A percentile compares a stretch with the other conserved stretches of the same genome.
Conservation (phyloP, 2,113 vertebrate genomes). For the Choloepus hoffmanni region DNA sequence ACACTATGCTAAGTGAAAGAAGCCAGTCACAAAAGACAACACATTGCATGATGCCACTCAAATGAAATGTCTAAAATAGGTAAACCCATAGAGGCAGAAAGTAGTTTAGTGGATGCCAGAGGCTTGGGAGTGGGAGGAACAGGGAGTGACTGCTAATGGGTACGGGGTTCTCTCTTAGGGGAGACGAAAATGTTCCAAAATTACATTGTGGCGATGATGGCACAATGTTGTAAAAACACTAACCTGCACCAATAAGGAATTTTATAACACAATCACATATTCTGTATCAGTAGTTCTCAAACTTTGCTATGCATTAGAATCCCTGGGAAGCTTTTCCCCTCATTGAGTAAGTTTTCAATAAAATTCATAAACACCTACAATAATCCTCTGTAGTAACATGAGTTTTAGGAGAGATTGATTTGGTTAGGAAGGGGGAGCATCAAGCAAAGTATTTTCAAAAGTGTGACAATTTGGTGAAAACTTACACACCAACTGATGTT, state of each 20-base stretch:
- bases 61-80: neutral
- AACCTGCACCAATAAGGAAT: neutral
- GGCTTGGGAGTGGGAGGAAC: neutral
- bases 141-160: neutral
- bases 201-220: neutral
- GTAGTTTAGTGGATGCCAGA: neutral
- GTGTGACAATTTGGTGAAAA: neutral
- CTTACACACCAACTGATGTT: neutral
- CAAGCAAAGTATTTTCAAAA: conserved; percentile 4
- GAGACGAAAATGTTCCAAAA: conserved; percentile 58
- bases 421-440: neutral
- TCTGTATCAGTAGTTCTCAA: neutral
- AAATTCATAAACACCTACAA: neutral
- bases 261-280: neutral
- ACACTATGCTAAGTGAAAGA: neutral
- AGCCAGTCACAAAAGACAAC: neutral
- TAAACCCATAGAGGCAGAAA: neutral
- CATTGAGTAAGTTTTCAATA: conserved; percentile 1
- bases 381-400: neutral
- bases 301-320: neutral
- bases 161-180: neutral
- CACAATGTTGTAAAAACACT: conserved; percentile 29
- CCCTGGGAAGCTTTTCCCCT: neutral
- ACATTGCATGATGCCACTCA: neutral
- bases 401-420: conserved; percentile 29